These are phyloP conservation scores for Bovichtus diacanthus DNA, from an alignment of 2,797 vertebrate genomes.

Conservation along the genomic window DNA sequence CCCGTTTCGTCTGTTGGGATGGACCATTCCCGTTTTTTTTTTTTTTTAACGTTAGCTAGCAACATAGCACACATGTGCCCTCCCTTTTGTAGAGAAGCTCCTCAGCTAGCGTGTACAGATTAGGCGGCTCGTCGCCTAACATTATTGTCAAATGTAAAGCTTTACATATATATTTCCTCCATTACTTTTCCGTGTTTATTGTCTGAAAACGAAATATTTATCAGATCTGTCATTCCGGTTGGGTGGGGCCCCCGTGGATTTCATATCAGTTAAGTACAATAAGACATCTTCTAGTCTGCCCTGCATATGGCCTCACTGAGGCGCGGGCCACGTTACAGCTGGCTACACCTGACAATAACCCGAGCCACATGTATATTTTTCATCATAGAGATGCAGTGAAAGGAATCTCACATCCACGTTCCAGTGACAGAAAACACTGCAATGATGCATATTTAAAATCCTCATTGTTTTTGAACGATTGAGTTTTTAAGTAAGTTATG, in stretches of 20 bases:
- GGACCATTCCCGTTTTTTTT: conserved; percentile 35
- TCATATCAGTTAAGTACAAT: conserved; percentile 28
- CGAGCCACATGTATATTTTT: not conserved
- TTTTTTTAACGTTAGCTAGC: conserved; percentile 50
- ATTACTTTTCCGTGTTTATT: not conserved
- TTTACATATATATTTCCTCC: not conserved
- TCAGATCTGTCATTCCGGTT: conserved; percentile 16
- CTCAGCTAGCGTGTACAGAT: conserved; percentile 21
- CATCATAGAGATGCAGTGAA: not conserved
- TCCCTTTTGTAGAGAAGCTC: conserved; percentile 58
- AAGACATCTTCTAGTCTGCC: conserved; percentile 18
- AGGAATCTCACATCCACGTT: not conserved
- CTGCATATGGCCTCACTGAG: conserved; percentile 28
- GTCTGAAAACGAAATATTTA: not conserved
- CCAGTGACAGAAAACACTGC: too few relatives aligned
- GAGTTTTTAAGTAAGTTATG: not conserved
- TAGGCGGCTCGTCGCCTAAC: not conserved
- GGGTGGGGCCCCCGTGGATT: conserved; percentile 78
- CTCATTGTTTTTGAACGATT: too few relatives aligned
- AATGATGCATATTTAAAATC: not conserved
- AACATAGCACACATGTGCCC: conserved; percentile 25
- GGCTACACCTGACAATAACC: conserved; percentile 44
- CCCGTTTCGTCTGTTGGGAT: conserved; percentile 25
- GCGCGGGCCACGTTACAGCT: conserved; percentile 41
- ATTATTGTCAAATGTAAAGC: not conserved